phyloP scores from a whole-genome alignment of 2,113 vertebrate species.

The Ctenomys sociabilis region DNA sequence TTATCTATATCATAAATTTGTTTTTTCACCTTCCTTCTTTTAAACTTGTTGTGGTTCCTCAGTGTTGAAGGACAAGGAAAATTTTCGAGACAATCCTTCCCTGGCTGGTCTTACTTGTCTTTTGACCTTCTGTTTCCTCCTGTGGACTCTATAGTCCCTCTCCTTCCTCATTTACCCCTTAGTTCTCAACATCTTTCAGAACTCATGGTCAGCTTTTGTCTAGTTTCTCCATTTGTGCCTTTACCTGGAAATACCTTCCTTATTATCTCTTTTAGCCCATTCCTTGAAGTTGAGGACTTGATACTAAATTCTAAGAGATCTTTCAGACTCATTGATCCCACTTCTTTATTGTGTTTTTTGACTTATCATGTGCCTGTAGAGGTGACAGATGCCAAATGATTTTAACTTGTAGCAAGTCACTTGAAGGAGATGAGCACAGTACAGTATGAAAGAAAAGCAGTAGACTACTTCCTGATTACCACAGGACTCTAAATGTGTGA shows the following conservation, averaged over 20 bases:
- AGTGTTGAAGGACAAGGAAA: neutral
- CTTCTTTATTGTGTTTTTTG: neutral
- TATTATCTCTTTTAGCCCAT: neutral
- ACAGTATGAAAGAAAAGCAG: neutral
- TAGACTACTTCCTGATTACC: neutral
- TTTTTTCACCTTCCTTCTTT: neutral
- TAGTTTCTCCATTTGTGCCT: neutral
- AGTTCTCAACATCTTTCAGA: neutral
- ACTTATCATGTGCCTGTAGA: neutral
- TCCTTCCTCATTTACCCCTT: neutral
- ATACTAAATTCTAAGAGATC: constrained; percentile 1
- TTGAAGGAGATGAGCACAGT: neutral
- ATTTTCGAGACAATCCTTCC: neutral
- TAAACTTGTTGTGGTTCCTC: neutral
- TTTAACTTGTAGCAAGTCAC: neutral
- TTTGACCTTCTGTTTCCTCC: neutral
- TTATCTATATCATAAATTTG: neutral
- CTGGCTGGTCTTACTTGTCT: neutral
- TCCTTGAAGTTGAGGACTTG: constrained; percentile 14
- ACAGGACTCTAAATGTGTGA: neutral
- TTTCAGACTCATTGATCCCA: neutral
- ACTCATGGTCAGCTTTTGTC: neutral
- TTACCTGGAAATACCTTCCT: constrained; percentile 31
- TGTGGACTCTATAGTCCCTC: neutral
- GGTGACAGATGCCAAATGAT: neutral